Conservation (phyloP, 1,140 invertebrate species). For the Formica exsecta region DNA sequence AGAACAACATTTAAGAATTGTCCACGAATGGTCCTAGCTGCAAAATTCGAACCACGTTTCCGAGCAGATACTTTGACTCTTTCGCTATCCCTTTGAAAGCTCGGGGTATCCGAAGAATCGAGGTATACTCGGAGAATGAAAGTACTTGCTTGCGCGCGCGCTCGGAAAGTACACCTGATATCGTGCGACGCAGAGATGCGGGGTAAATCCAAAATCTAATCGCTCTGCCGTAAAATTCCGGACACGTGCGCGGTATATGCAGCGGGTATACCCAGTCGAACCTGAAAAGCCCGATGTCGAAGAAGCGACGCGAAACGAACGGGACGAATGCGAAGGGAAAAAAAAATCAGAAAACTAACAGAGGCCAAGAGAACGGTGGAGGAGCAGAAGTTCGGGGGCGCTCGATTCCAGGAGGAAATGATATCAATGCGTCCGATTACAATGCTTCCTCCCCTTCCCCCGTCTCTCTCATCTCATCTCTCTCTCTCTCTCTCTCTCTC, state of each 20-base stretch:
- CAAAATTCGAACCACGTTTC: conserved; percentile 47
- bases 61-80: conserved; percentile 56
- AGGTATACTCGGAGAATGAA: conserved; percentile 55
- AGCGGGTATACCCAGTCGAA: conserved; percentile 39
- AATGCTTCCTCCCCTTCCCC: conserved; percentile 26
- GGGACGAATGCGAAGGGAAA: conserved; percentile 48
- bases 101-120: conserved; percentile 40
- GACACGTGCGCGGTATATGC: conserved; percentile 70
- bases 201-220: conserved; percentile 76
- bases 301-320: conserved; percentile 50
- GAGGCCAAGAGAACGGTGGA: not conserved
- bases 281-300: conserved; percentile 61
- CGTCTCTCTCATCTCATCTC: too few relatives aligned
- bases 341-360: conserved; percentile 13
- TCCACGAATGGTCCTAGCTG: conserved; percentile 6
- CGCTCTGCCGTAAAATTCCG: conserved; percentile 69
- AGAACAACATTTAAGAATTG: conserved; percentile 50
- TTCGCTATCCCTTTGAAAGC: conserved; percentile 61
- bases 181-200: conserved; percentile 48
- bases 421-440: conserved; percentile 77
- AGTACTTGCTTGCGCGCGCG: conserved; percentile 62
- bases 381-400: conserved; percentile 16
- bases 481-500: too few relatives aligned
- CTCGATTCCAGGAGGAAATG: conserved; percentile 46
- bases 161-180: conserved; percentile 58